Evolutionary conservation across 2,888 invertebrate genomes (phyloP).

Genomic region (Acronicta leporina): DNA sequence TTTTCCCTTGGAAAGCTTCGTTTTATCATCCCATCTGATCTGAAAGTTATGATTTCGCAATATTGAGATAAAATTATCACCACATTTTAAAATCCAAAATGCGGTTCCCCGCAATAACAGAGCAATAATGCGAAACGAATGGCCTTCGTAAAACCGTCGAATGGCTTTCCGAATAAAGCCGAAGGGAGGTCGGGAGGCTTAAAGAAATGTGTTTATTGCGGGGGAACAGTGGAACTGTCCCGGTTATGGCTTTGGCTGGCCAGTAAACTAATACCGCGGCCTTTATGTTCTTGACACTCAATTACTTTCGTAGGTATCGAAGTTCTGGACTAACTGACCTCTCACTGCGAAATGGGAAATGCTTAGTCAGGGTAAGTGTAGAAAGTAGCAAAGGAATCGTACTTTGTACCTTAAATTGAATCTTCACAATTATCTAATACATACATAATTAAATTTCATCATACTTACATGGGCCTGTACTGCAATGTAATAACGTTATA

Average conservation of each 20-base stretch:
- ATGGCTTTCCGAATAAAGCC: slow-evolving; percentile 79
- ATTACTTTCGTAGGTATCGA: slow-evolving; percentile 47
- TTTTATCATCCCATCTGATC: slow-evolving; percentile 36
- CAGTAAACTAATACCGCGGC: slow-evolving; percentile 61
- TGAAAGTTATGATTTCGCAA: slow-evolving; percentile 27
- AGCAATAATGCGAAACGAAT: slow-evolving; percentile 79
- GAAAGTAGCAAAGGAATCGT: too few relatives aligned
- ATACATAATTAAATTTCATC: too few relatives aligned
- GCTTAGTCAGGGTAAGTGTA: not conserved
- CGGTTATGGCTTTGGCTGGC: slow-evolving; percentile 53
- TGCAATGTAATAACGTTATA: too few relatives aligned
- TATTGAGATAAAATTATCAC: slow-evolving; percentile 50
- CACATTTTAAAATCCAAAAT: slow-evolving; percentile 68
- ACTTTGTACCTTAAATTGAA: too few relatives aligned
- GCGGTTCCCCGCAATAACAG: slow-evolving; percentile 71
- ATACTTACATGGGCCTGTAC: too few relatives aligned
- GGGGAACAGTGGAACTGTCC: slow-evolving; percentile 53
- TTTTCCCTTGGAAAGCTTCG: not conserved
- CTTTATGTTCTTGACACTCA: slow-evolving; percentile 60
- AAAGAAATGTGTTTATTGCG: slow-evolving; percentile 76
- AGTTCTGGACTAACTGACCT: slow-evolving; percentile 64
- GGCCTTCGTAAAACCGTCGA: slow-evolving; percentile 74
- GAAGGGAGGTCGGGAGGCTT: slow-evolving; percentile 70
- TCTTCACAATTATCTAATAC: too few relatives aligned
- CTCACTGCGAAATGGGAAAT: slow-evolving; percentile 13